Evolutionary conservation across 2,113 vertebrate species (phyloP), one percentile per base, ranked within the genome.

Genomic region (Cavia aperea): DNA sequence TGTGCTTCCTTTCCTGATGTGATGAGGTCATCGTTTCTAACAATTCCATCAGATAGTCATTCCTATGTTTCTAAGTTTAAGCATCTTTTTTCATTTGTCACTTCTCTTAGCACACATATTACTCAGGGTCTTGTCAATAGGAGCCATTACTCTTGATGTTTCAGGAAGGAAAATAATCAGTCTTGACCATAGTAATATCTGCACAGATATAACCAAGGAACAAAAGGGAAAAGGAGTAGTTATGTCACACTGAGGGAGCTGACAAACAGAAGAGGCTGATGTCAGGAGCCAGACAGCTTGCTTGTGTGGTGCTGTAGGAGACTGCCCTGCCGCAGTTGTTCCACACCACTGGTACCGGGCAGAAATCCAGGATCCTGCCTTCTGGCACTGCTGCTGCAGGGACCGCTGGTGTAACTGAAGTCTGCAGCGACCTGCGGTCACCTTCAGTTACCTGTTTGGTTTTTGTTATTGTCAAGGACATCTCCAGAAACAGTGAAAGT

Each of bases 281-380:
- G 4, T 24, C 56, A 6, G 24, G 49, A 83, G 39, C 16, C 33
- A 46, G 0, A 2, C 1, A 16, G 29, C 7, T 33, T 56, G 73
- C 2, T 24, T 29, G 14, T 63, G 3, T 31, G 16, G 43, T 43
- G 10, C 18, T 58, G 36, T 43, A 62, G 4, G 63, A 43, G 1
- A 10, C 2, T 66, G 1, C 2, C 24, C 14, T 6, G 4, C 14
- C 14, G 3, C 7, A 26, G 12, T 12, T 62, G 23, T 49, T 83
- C n/a, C 58, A 62, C 7, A 14, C 15, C 21, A n/a, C 1, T 5
- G 49, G 21, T 46, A 63, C 26, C n/a, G 36, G 75, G 24, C 11
- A 33, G n/a, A 33, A 72, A 73, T 90, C 19, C 24, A 78, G 36
- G 12, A 43, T 39, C 15, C 13, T 49, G 56, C 33, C 49, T 87